Base-by-base conservation (phyloP, 2,888 invertebrate species). In the Osedax fenrisi region DNA sequence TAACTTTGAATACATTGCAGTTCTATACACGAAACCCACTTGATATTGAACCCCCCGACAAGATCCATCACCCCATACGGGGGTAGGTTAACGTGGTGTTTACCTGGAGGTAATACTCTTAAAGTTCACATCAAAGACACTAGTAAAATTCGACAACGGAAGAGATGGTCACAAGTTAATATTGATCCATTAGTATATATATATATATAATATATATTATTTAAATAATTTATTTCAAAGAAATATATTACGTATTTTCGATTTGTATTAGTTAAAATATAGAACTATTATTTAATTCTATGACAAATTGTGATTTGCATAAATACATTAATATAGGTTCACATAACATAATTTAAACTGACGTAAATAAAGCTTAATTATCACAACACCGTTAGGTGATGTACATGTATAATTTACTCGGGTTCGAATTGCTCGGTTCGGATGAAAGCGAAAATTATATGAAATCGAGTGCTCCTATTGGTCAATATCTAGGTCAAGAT, bases 31-130 rank as follows among this genome's bases (percentile, higher is more conserved):
- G 78, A 78, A 74, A 78, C 78, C 2, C 78, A 78, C 70, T 70
- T 78, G 69, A 74, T 76, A n/a, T 76, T 78, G 41, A 75, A 77
- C 13, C 68, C 94, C 1, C 93, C 96, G 3, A 92, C 92, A 82
- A 95, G 92, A 84, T 89, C 89, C 77, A 92, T 92, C 0, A 92
- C 95, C 0, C 95, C 96, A 0, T 96, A 96, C 79, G 96, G 96
- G 24, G 96, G 96, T 73, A 88, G 93, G 75, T 86, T 97, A 75
- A 89, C 91, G 0, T 96, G 96, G 93, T 90, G 91, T 0, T 86
- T 96, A 74, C 96, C 95, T 0, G 96, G 96, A 75, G 94, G 94
- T 86, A 97, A 95, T 2, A 92, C 93, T 84, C 91, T 97, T 89
- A 91, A 93, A 78, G 92, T 93, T 23, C 96, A 96, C 85, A 87